Percentiles rank a stretch among this genome's conserved stretches.
Evolutionary conservation across 2,113 vertebrate genomes (phyloP).

Genomic region (Cheirogaleus medius): DNA sequence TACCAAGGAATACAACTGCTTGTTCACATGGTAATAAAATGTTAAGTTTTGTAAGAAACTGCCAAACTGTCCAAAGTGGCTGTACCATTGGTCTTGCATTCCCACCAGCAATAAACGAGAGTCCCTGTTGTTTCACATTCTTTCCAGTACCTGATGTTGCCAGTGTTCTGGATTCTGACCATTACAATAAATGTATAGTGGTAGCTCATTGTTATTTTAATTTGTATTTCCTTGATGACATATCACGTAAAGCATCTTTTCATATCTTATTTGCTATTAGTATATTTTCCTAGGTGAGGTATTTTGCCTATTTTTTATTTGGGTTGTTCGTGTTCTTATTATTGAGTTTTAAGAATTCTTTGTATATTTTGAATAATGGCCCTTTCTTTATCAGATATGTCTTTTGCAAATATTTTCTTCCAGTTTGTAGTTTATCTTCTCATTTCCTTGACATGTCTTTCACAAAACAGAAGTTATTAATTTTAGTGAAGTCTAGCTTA

Average conservation of each 20-base stretch:
- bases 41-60: neutral
- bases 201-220: neutral
- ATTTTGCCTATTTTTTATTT: neutral
- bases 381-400: neutral
- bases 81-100: neutral
- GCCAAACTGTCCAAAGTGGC: neutral
- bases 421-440: neutral
- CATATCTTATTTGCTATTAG: neutral
- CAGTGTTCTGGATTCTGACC: neutral
- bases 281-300: neutral
- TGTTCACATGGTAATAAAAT: neutral
- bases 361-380: neutral
- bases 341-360: neutral
- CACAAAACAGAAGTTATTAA: neutral
- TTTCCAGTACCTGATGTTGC: neutral
- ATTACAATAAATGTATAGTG: neutral
- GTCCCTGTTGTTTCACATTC: neutral
- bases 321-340: neutral
- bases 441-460: neutral
- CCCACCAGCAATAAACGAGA: neutral
- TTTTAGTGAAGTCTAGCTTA: neutral
- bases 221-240: neutral
- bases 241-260: neutral
- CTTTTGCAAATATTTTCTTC: neutral
- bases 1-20: neutral